Conservation (phyloP, 2,797 vertebrate species). For the Tiaroga cobitis region DNA sequence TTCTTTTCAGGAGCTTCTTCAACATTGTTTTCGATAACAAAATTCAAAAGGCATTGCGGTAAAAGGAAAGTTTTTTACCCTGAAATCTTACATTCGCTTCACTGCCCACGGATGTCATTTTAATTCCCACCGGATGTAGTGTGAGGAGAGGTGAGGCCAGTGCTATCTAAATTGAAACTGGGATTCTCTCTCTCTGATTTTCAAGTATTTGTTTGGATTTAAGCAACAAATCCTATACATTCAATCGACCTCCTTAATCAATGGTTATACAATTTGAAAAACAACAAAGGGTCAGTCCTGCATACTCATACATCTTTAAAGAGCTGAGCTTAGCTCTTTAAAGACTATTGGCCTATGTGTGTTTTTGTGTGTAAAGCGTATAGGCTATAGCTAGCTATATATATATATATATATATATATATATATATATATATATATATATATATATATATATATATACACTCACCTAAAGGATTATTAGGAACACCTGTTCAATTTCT, state of each 20-base stretch:
- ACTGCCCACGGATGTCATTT: neutral
- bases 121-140: conserved; percentile 11
- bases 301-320: neutral
- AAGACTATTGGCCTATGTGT: no score
- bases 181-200: conserved; percentile 2
- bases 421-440: no score
- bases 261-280: neutral
- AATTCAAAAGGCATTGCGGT: neutral
- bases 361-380: no score
- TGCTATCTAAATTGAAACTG: conserved; percentile 2
- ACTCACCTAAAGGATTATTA: no score
- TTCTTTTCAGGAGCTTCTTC: neutral
- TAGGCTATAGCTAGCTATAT: no score
- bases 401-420: no score
- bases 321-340: neutral
- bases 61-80: neutral
- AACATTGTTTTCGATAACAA: neutral
- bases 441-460: no score
- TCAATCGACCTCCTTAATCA: neutral
- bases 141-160: neutral
- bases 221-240: neutral
- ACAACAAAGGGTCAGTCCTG: neutral
- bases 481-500: no score
- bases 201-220: neutral
- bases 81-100: conserved; percentile 4